Base-by-base conservation (phyloP, 2,888 invertebrate genomes). In the Acanthosepion lycidas region DNA sequence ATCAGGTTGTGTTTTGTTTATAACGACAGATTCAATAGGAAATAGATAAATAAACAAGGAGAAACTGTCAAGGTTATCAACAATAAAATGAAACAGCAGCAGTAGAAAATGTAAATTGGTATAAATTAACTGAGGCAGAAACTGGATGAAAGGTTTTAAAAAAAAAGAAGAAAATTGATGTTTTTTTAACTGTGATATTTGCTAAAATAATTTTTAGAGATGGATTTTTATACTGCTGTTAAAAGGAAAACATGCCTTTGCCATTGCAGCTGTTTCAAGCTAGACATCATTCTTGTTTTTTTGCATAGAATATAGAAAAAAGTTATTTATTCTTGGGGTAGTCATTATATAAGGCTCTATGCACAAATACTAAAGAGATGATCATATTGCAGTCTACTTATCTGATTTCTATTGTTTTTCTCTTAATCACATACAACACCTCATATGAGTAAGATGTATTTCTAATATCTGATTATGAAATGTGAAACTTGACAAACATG, bases 201-300 rank as follows among this genome's bases (percentile, higher is more conserved):
- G 23, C 20, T 78, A n/a, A 78, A 33, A 33, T 9, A 28, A 78
- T n/a, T 78, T 78, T 78, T 78, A n/a, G 33, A 5, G 15, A 33
- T 78, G n/a, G 78, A n/a, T 78, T 78, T 78, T 78, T 78, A 78
- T 78, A 78, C 78, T n/a, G 78, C 78, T 78, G 78, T 59, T n/a
- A 28, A 78, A n/a, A 78, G 33, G 33, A 33, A 8, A 78, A 15
- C n/a, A n/a, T n/a, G 78, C 28, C n/a, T n/a, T n/a, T n/a, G 3
- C 33, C n/a, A n/a, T 78, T 78, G 12, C n/a, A 78, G 78, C 33
- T 78, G n/a, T 15, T 78, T 78, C 78, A 78, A 78, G 15, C 8
- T n/a, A 15, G 78, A 78, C 28, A n/a, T 78, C 28, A 78, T 78
- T 64, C 26, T 64, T 1, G 26, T 78, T 78, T n/a, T n/a, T 78